Percentiles rank a stretch among this genome's conserved stretches.
Evolutionary conservation across 1,140 invertebrate species (phyloP).

Genomic region (Capitella teleta): DNA sequence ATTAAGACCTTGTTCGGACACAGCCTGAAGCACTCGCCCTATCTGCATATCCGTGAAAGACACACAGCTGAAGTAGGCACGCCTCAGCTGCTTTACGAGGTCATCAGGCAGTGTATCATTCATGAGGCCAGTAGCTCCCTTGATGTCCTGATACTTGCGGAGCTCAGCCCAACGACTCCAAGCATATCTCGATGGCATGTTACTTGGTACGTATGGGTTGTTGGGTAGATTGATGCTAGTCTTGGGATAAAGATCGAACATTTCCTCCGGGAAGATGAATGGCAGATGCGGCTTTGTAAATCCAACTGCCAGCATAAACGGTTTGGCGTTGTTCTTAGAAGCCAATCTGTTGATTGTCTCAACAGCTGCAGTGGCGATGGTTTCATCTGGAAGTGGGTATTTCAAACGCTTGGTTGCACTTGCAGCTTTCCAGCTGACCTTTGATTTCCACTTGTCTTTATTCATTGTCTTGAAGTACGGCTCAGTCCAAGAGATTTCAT

Average conservation of each 20-base stretch:
- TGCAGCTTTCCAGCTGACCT: neutral
- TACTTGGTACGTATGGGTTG: constrained; percentile 11
- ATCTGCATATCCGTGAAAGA: neutral
- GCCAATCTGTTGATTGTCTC: constrained; percentile 2
- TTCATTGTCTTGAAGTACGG: neutral
- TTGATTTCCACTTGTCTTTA: neutral
- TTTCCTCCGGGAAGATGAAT: neutral
- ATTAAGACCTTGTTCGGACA: neutral
- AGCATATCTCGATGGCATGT: neutral
- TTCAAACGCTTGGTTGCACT: neutral
- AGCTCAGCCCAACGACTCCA: neutral
- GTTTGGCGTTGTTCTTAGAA: neutral
- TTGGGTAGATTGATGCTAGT: constrained; percentile 5
- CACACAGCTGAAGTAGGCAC: constrained; percentile 13
- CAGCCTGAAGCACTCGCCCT: neutral
- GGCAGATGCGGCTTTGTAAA: constrained; percentile 1
- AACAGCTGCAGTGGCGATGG: neutral
- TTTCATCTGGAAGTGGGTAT: neutral
- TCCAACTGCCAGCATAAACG: neutral
- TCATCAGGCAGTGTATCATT: too few relatives aligned
- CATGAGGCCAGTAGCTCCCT: neutral
- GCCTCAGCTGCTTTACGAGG: neutral
- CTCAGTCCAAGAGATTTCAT: constrained; percentile 12
- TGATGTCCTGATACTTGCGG: neutral
- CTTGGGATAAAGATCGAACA: neutral